Percentiles rank a stretch among this genome's conserved stretches.
Evolutionary conservation across 2,888 invertebrate species (phyloP).

Genomic region (Pseudeuparius sepicola): DNA sequence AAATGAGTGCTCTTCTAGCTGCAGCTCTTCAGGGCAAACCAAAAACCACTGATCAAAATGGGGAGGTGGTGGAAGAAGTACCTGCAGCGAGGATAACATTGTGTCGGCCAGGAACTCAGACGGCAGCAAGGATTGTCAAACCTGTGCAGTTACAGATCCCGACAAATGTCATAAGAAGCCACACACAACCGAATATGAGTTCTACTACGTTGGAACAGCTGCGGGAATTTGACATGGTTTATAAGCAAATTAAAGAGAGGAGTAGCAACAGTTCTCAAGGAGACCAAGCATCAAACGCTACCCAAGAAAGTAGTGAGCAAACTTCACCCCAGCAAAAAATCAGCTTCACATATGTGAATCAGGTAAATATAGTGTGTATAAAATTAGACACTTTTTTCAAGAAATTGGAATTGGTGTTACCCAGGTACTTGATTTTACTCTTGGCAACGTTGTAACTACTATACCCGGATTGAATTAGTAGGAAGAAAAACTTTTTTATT

Average conservation of each 20-base stretch:
- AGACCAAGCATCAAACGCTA: slow-evolving; percentile 22
- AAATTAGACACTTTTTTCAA: too few species aligned
- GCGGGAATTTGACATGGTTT: slow-evolving; percentile 69
- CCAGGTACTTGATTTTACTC: too few species aligned
- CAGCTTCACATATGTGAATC: slow-evolving; percentile 46
- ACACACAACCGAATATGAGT: slow-evolving; percentile 55
- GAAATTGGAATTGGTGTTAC: too few species aligned
- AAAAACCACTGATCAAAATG: slow-evolving; percentile 28
- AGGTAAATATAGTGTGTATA: too few species aligned
- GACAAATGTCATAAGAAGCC: slow-evolving; percentile 47
- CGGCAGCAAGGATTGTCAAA: slow-evolving; percentile 43
- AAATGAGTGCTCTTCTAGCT: slow-evolving; percentile 41
- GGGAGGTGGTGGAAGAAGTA: slow-evolving; percentile 23
- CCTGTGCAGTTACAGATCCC: slow-evolving; percentile 48
- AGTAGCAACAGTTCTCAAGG: slow-evolving; percentile 46
- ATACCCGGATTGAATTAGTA: too few species aligned
- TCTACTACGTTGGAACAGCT: slow-evolving; percentile 68
- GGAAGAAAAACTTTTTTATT: too few species aligned
- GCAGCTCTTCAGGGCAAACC: slow-evolving; percentile 40
- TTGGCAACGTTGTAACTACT: too few species aligned
- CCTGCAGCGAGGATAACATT: slow-evolving; percentile 20
- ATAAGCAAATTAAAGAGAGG: slow-evolving; percentile 71
- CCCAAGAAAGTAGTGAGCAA: slow-evolving; percentile 26
- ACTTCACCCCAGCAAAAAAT: slow-evolving; percentile 38
- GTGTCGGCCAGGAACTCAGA: slow-evolving; percentile 16